Conservation (phyloP, 2,797 vertebrate species). For the Pseudomugil gertrudae region DNA sequence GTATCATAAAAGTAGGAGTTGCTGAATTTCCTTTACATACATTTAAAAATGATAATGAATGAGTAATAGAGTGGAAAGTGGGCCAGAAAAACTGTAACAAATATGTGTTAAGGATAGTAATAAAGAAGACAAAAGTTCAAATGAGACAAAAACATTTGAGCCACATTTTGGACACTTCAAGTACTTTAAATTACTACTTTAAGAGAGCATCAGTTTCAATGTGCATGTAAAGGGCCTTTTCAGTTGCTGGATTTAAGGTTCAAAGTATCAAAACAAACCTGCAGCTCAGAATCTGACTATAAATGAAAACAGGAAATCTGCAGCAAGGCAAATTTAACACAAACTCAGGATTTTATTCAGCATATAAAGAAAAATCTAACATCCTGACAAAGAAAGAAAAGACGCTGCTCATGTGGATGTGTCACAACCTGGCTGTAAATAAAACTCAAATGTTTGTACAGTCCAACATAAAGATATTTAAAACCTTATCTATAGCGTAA, state of each 20-base stretch:
- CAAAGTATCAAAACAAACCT: background rate
- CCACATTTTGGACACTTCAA: too few species aligned
- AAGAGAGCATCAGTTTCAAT: background rate
- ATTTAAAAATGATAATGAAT: too few species aligned
- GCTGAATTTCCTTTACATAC: too few species aligned
- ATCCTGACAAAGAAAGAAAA: too few species aligned
- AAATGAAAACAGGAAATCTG: background rate
- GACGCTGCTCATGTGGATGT: too few species aligned
- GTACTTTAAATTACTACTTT: too few species aligned
- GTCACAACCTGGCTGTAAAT: too few species aligned
- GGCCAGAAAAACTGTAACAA: background rate
- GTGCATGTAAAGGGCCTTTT: background rate
- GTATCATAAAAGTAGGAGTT: too few species aligned
- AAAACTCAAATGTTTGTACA: background rate
- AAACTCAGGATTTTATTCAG: background rate
- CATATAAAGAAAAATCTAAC: background rate
- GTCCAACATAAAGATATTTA: conserved; percentile 7
- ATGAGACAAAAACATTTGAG: background rate
- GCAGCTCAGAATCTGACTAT: background rate
- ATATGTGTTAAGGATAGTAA: background rate
- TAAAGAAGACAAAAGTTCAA: background rate
- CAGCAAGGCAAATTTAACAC: background rate
- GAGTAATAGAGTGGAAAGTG: too few species aligned
- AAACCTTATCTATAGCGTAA: conserved; percentile 16
- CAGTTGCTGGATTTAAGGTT: background rate